These are phyloP conservation scores for Xestobium rufovillosum DNA, from an alignment of 2,888 invertebrate genomes.

Conservation along the genomic window DNA sequence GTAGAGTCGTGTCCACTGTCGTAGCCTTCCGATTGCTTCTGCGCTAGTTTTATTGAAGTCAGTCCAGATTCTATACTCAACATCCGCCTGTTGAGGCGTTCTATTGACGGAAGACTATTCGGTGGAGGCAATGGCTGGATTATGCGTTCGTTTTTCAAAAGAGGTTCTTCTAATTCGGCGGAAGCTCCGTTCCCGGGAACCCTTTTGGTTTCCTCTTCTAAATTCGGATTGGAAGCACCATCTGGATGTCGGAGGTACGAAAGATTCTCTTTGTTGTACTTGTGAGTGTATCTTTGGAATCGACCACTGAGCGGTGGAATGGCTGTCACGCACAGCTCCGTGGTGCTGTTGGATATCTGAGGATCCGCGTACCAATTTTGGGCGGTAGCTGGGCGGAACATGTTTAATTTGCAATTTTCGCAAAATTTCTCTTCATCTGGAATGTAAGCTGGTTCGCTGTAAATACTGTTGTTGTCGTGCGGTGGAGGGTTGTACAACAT, in stretches of 20 bases:
- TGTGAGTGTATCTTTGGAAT: slow-evolving; percentile 54
- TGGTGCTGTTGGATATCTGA: slow-evolving; percentile 47
- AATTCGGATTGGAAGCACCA: slow-evolving; percentile 88
- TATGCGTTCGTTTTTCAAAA: slow-evolving; percentile 37
- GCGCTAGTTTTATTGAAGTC: slow-evolving; percentile 50
- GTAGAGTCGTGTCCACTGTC: slow-evolving; percentile 81
- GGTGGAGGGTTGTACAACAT: slow-evolving; percentile 56
- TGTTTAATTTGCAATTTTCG: slow-evolving; percentile 65
- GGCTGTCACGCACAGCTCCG: slow-evolving; percentile 28
- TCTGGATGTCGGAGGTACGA: slow-evolving; percentile 81
- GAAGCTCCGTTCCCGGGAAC: slow-evolving; percentile 57
- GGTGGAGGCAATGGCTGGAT: slow-evolving; percentile 46
- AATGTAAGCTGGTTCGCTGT: slow-evolving; percentile 76
- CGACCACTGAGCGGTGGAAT: slow-evolving; percentile 39
- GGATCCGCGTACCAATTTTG: slow-evolving; percentile 55
- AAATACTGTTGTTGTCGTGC: slow-evolving; percentile 71
- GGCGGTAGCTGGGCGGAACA: slow-evolving; percentile 60
- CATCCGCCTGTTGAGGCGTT: slow-evolving; percentile 55
- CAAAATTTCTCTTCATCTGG: slow-evolving; percentile 64
- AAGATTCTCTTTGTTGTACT: slow-evolving; percentile 47
- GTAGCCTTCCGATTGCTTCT: slow-evolving; percentile 59
- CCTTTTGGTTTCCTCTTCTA: slow-evolving; percentile 59
- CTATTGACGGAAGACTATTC: slow-evolving; percentile 55
- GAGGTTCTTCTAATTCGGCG: slow-evolving; percentile 39
- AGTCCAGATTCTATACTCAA: slow-evolving; percentile 57